These are phyloP conservation scores for Zaprionus lachaisei DNA, from an alignment of 1,140 invertebrate species.

Conservation along the genomic window DNA sequence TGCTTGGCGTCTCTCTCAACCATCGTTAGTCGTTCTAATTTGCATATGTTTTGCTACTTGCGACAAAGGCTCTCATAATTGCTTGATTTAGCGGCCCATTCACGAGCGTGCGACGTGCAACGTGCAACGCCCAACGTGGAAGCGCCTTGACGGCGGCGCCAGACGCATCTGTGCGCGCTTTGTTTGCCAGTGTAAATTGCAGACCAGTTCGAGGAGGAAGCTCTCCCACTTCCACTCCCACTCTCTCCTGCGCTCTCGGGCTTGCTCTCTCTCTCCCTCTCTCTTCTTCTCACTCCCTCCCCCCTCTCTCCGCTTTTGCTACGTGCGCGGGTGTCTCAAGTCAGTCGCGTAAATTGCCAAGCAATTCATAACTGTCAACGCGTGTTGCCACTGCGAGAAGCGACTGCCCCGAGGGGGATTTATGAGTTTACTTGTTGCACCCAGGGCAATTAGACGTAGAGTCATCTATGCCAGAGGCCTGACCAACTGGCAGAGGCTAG, in stretches of 20 bases:
- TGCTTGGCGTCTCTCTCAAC: constrained; percentile 7
- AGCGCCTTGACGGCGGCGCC: constrained; percentile 54
- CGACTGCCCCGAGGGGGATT: constrained; percentile 47
- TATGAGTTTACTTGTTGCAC: constrained; percentile 53
- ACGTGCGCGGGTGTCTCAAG: constrained; percentile 65
- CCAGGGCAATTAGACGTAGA: constrained; percentile 59
- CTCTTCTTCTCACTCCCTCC: background rate
- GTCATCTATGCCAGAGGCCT: background rate
- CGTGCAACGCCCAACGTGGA: constrained; percentile 23
- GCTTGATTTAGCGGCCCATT: constrained; percentile 81
- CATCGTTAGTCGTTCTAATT: constrained; percentile 60
- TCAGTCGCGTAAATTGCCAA: constrained; percentile 76
- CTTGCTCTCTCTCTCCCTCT: background rate
- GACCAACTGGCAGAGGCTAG: background rate
- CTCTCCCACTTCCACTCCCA: background rate
- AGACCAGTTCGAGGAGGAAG: constrained; percentile 25
- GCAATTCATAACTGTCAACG: constrained; percentile 82
- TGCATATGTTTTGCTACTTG: constrained; percentile 70
- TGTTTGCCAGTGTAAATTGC: constrained; percentile 69
- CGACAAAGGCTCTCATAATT: constrained; percentile 81
- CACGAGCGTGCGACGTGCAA: constrained; percentile 40
- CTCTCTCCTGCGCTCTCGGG: background rate
- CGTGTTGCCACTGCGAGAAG: constrained; percentile 31
- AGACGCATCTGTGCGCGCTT: constrained; percentile 42
- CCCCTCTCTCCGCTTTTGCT: background rate